Evolutionary conservation across 92 coral and sea anemone genomes (phyloP).

Genomic region (Galaxea fascicularis): DNA sequence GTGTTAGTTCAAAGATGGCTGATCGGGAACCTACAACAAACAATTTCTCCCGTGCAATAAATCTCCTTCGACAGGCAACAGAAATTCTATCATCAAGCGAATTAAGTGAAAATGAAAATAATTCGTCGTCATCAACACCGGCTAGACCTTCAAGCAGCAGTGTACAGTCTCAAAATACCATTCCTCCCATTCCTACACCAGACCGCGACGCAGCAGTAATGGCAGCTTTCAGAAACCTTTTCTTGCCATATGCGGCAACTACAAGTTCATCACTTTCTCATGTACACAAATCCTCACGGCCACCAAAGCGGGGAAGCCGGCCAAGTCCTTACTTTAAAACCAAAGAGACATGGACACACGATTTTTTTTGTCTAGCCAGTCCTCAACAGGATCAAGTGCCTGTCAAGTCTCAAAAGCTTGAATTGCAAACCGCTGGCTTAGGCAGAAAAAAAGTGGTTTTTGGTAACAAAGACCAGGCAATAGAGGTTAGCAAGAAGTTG

Average conservation of each 20-base stretch:
- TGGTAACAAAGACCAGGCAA: slow-evolving; percentile 35
- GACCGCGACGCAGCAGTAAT: slow-evolving; percentile 8
- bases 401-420: slow-evolving; percentile 46
- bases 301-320: slow-evolving; percentile 13
- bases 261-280: slow-evolving; percentile 17
- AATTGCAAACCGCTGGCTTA: slow-evolving; percentile 49
- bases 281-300: slow-evolving; percentile 3
- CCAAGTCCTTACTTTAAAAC: slow-evolving; percentile 29
- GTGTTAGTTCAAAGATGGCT: too few species aligned
- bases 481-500: slow-evolving; percentile 47
- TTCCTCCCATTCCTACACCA: slow-evolving; percentile 4
- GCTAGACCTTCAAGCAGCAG: too few species aligned
- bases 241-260: slow-evolving; percentile 31
- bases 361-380: slow-evolving; percentile 54
- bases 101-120: too few species aligned
- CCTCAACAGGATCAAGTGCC: slow-evolving; percentile 43
- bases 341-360: slow-evolving; percentile 74
- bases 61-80: too few species aligned
- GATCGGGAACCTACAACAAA: too few species aligned
- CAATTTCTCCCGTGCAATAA: too few species aligned
- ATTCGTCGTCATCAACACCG: too few species aligned
- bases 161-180: slow-evolving; percentile 18
- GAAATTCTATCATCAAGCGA: too few species aligned
- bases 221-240: slow-evolving; percentile 32
- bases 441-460: slow-evolving; percentile 63